phyloP scores from a whole-genome alignment of 2,797 vertebrate species.

The Pseudochromis fuscus region DNA sequence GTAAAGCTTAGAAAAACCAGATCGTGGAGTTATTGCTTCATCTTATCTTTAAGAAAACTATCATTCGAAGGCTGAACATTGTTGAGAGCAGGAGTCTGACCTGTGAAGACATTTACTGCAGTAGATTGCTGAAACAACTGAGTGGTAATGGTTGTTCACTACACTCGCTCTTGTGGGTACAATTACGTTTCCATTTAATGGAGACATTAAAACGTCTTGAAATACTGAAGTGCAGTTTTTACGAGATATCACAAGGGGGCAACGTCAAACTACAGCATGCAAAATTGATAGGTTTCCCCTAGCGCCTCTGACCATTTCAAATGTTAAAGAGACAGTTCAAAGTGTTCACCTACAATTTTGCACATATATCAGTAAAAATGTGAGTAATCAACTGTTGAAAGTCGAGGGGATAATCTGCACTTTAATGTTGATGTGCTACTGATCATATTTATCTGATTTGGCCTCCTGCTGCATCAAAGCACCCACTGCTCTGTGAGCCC shows the following conservation, averaged over 20 bases:
- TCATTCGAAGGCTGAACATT: not conserved
- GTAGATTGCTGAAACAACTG: slow-evolving; percentile 1
- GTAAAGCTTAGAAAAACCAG: too few species aligned
- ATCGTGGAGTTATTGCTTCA: not conserved
- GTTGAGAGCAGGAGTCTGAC: not conserved
- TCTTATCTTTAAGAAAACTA: not conserved
- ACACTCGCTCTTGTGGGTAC: not conserved
- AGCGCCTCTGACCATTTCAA: slow-evolving; percentile 22
- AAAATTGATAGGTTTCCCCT: slow-evolving; percentile 30
- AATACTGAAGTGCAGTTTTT: slow-evolving; percentile 67
- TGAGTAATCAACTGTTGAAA: slow-evolving; percentile 24
- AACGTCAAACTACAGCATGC: slow-evolving; percentile 64
- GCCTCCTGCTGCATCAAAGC: slow-evolving; percentile 62
- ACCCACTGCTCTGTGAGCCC: slow-evolving; percentile 25
- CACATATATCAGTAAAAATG: slow-evolving; percentile 22
- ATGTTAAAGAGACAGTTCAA: slow-evolving; percentile 26
- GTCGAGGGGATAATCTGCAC: slow-evolving; percentile 23
- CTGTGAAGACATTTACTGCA: not conserved
- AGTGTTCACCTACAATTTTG: slow-evolving; percentile 25
- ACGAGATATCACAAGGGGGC: slow-evolving; percentile 75
- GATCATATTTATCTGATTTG: slow-evolving; percentile 70
- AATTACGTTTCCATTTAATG: slow-evolving; percentile 28
- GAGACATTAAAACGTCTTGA: slow-evolving; percentile 27
- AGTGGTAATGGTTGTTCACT: slow-evolving; percentile 13
- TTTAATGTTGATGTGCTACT: slow-evolving; percentile 51